Evolutionary conservation across 2,888 invertebrate genomes (phyloP), one percentile per base, ranked within the genome.

Genomic region (Synanthedon myopaeformis): DNA sequence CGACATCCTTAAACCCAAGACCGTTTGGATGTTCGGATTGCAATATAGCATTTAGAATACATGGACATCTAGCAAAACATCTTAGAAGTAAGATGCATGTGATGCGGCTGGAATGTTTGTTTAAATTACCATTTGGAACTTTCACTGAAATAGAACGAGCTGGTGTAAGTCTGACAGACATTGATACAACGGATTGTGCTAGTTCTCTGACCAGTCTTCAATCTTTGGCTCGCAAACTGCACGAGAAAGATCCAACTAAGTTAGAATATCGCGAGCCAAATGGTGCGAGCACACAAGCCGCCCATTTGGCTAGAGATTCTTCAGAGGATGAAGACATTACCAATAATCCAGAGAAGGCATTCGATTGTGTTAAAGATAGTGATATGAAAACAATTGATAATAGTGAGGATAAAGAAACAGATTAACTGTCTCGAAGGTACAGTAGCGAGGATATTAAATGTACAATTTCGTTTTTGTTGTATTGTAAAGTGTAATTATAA

Each of bases 21-120:
- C 98, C 98, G 14, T 99, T 98, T 78, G 95, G 97, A 70, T 99
- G 99, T 84, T 92, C 92, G 17, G 97, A 98, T 73, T 99, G 99
- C 77, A 96, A 95, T 73, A 95, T 97, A 63, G 98, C 97, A 8
- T 99, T 99, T 77, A 90, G 96, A 64, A 98, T 98, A 69, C 98
- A 97, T 70, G 99, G 98, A 0, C 98, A 98, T 80, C 87, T 99
- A 67, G 97, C 98, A 0, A 98, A 98, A 80, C 99, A 99, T 89
- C 89, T 99, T 57, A 92, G 98, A 55, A 97, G 97, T 59, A 97
- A 97, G 88, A 95, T 96, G 91, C 98, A 98, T 74, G 96, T 98
- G 49, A 96, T 96, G 92, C 93, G 95, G 67, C 88, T 98, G 59
- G 98, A 98, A 79, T 96, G 96, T 73, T 85, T 96, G 59, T 96